Evolutionary conservation across 2,113 vertebrate species (phyloP).

Genomic region (Menura novaehollandiae): DNA sequence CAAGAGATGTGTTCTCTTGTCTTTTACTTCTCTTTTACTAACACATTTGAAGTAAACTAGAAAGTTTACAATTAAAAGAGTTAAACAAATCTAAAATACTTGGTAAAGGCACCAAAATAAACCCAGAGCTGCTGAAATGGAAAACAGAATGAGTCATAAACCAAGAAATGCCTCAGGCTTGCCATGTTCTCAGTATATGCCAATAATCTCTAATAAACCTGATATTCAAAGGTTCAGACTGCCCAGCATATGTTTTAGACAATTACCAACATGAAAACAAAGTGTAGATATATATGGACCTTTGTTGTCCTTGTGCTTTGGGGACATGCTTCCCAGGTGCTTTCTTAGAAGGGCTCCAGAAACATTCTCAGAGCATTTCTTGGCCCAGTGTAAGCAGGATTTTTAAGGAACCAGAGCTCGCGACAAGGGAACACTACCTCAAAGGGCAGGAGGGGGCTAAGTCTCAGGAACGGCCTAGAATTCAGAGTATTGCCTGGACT

Average conservation of each 20-base stretch:
- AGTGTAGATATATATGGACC: background rate
- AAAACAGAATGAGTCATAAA: constrained; percentile 40
- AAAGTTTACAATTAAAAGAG: background rate
- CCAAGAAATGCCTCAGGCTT: background rate
- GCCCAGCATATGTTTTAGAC: background rate
- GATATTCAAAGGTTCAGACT: background rate
- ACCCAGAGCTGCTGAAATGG: constrained; percentile 15
- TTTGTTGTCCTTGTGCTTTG: background rate
- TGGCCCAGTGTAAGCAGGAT: background rate
- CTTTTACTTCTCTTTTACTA: background rate
- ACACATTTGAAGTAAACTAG: background rate
- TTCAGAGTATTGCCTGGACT: background rate
- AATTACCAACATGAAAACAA: background rate
- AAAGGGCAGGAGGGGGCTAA: background rate
- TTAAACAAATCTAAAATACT: background rate
- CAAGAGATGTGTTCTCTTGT: background rate
- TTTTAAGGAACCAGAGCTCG: background rate
- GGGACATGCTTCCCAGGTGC: background rate
- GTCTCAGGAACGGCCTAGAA: background rate
- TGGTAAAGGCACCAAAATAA: constrained; percentile 6
- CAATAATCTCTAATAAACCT: background rate
- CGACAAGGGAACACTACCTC: background rate
- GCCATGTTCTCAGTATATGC: background rate
- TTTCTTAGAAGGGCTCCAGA: background rate
- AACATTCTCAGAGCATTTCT: background rate